Base-by-base conservation (phyloP, 2,888 invertebrate genomes). In the Griposia aprilina region DNA sequence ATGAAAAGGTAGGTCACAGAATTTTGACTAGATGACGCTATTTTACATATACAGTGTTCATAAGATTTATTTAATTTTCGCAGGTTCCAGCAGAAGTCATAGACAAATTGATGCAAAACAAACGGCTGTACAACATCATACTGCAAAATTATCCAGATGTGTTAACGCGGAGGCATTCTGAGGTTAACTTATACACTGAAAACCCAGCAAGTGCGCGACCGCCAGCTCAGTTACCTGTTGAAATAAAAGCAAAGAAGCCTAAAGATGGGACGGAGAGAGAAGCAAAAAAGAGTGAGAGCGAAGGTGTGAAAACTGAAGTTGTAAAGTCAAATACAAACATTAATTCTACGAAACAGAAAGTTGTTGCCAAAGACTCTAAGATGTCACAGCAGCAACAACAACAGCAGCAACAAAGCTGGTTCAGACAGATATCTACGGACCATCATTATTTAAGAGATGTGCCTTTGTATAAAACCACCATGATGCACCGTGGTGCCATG, bases 401-500 rank as follows among this genome's bases (percentile, higher is more conserved):
- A 7, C 81, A 84, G 2, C 91, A 85, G 20, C 90, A 90, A 52
- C 78, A 78, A 0, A 91, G 91, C 76, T 96, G 96, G 96, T 81
- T 96, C 0, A 95, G 97, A 71, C 97, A 97, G 84, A 96, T 97
- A 84, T 96, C 96, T 41, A 96, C 96, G 15, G 97, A 97, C 88
- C 97, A 98, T 63, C 97, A 98, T 89, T 98, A 98, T 90, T 97
- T 98, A 67, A 97, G 97, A 91, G 97, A 98, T 88, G 97, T 98
- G 89, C 97, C 97, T 60, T 93, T 98, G n/a, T 98, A 98, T 92
- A 97, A 98, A 84, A 98, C 98, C 90, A 98, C 98, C 0, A 97
- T 99, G 86, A 98, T 98, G 97, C 98, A 99, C 93, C 97, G 99
- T 67, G 98, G 98, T 17, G 98, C 98, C 20, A 98, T 98, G 97